Evolutionary conservation across 2,113 vertebrate species (phyloP).

Genomic region (Riparia riparia): DNA sequence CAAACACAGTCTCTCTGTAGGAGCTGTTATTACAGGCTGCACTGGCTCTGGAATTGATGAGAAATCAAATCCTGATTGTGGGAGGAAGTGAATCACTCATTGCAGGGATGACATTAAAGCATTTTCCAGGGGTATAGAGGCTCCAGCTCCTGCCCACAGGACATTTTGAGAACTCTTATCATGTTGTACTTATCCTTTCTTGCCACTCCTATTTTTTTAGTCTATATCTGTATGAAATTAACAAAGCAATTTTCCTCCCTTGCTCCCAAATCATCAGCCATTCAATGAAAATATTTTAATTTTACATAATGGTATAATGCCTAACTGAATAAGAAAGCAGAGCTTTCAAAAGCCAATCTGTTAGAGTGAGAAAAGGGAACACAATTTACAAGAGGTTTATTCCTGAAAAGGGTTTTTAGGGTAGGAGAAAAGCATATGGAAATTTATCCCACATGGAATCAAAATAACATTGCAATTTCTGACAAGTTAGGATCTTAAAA

Average conservation of each 20-base stretch:
- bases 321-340: background rate
- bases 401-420: background rate
- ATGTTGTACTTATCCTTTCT: background rate
- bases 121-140: background rate
- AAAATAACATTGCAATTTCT: background rate
- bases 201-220: background rate
- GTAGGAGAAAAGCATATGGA: background rate
- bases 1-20: background rate
- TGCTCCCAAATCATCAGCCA: background rate
- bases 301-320: background rate
- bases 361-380: background rate
- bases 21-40: background rate
- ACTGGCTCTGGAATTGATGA: background rate
- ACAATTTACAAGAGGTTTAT: background rate
- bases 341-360: background rate
- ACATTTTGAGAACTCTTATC: background rate
- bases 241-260: background rate
- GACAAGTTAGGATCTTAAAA: background rate
- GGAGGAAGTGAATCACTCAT: background rate
- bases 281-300: background rate
- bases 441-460: background rate
- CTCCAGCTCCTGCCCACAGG: background rate
- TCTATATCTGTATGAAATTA: background rate
- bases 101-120: background rate
- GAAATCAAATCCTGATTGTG: background rate